Evolutionary conservation across 2,113 vertebrate species (phyloP), one percentile per base, ranked within the genome.

Genomic region (Heterocephalus glaber): DNA sequence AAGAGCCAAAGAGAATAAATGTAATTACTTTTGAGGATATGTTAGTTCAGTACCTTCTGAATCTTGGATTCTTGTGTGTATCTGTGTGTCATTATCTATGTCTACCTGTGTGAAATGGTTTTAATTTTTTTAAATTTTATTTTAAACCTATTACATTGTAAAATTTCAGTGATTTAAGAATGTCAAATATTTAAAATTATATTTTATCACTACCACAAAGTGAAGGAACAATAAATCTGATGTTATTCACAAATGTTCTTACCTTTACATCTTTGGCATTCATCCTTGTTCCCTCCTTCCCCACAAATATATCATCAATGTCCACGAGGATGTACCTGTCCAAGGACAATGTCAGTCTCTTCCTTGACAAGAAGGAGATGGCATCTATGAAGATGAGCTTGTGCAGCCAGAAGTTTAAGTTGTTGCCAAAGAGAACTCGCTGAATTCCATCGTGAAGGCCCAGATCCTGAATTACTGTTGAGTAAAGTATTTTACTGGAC

Each of bases 261-360:
- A 99, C 99, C 99, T 99, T 99, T 61, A 99, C 99, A 83, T 99
- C 99, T 5, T 99, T 99, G 97, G 98, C 47, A 33, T 99, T 99
- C 99, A 99, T 99, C 88, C 99, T 99, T 0, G 99, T 99, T n/a
- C 99, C 99, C 95, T 99, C 99, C 94, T 99, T 99, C 52, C 99
- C 99, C 16, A 99, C 99, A 44, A 99, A 99, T 97, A 99, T 99
- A 96, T 99, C 99, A 33, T 99, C 99, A 56, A 99, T 99, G 98
- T 99, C 99, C 91, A 99, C 99, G 95, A 99, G 98, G 94, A 99
- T 98, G 98, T 99, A 99, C 77, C 99, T 98, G 17, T 99, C 99
- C 98, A 99, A 98, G 35, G 99, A 99, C 70, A 99, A 94, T 0
- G 98, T 98, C 68, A 99, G 98, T 96, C 98, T 99, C 97, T 99